Conservation (phyloP, 1,140 invertebrate genomes). For the Matsumurasca onukii region DNA sequence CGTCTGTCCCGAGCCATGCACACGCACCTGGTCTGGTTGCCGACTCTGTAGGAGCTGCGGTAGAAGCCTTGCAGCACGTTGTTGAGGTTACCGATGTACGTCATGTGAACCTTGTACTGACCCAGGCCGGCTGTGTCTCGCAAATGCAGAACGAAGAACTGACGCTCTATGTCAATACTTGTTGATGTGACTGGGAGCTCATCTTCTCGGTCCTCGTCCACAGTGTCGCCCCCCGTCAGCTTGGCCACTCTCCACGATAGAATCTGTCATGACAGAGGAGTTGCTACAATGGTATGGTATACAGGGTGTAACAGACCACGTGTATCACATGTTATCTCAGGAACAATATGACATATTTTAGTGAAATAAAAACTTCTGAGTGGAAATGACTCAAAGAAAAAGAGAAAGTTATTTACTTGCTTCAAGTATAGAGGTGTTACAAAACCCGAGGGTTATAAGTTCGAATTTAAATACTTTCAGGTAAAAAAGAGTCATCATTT, state of each 20-base stretch:
- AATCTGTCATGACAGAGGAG: conserved; percentile 32
- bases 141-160: conserved; percentile 73
- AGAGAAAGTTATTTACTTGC: too few relatives aligned
- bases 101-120: conserved; percentile 67
- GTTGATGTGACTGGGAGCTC: conserved; percentile 23
- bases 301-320: too few relatives aligned
- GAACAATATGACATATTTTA: too few relatives aligned
- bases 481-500: too few relatives aligned
- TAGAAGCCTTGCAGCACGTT: conserved; percentile 86
- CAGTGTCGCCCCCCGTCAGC: not conserved
- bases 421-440: too few relatives aligned
- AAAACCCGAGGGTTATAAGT: too few relatives aligned
- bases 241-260: conserved; percentile 45
- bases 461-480: too few relatives aligned
- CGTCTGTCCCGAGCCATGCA: too few relatives aligned
- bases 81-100: conserved; percentile 68
- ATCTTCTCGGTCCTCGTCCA: conserved; percentile 18
- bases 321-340: too few relatives aligned
- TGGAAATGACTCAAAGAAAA: too few relatives aligned
- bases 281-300: too few relatives aligned
- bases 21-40: conserved; percentile 71
- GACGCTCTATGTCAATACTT: conserved; percentile 58
- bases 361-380: too few relatives aligned
- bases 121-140: conserved; percentile 54
- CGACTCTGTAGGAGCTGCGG: conserved; percentile 74